Evolutionary conservation across 2,113 vertebrate genomes (phyloP).

Genomic region (Ascaphus truei): DNA sequence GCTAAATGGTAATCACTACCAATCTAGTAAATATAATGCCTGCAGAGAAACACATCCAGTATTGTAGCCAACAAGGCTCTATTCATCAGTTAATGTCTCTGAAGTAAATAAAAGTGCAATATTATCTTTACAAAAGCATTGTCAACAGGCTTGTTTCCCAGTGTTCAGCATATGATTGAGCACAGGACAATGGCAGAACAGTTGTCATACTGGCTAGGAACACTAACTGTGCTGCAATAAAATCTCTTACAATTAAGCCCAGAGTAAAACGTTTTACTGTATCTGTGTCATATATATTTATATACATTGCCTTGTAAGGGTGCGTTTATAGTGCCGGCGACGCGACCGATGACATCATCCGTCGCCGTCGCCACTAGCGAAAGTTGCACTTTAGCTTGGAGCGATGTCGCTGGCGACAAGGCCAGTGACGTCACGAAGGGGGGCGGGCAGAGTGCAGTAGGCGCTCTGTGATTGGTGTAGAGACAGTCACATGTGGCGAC

Average conservation of each 20-base stretch:
- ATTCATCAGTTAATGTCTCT: background rate
- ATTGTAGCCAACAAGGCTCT: background rate
- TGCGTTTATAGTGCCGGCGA: too few species aligned
- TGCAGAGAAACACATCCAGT: background rate
- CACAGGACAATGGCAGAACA: background rate
- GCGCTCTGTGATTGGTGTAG: too few species aligned
- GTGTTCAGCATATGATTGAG: background rate
- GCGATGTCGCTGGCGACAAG: too few species aligned
- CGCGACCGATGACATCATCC: too few species aligned
- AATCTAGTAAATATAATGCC: background rate
- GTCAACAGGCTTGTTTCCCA: slow-evolving; percentile 2
- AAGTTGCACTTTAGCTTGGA: too few species aligned
- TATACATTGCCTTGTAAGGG: background rate
- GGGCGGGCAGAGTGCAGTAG: too few species aligned
- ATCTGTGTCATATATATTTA: background rate
- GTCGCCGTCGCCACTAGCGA: too few species aligned
- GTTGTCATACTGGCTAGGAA: background rate
- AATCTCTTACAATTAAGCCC: background rate
- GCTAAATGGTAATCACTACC: slow-evolving; percentile 4
- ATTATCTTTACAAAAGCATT: background rate
- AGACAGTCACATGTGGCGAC: too few species aligned
- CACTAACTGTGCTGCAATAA: background rate
- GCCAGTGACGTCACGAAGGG: too few species aligned
- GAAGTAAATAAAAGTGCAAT: background rate
- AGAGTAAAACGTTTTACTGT: background rate